Conservation (phyloP, 1,140 invertebrate genomes). For the Pseudomyrmex pallidus region DNA sequence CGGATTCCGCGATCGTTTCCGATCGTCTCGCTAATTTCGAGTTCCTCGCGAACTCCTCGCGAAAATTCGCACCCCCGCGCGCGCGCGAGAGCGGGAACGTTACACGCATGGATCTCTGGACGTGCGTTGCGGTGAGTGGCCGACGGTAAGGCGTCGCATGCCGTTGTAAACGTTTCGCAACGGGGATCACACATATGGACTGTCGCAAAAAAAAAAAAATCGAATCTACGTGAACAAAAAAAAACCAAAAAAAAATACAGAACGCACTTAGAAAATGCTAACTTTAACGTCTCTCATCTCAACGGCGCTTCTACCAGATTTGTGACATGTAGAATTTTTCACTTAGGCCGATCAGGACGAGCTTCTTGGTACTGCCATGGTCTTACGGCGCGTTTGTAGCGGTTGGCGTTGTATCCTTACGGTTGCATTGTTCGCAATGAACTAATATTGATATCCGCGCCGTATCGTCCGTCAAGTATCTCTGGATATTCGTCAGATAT, state of each 20-base stretch:
- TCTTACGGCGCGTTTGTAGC: slow-evolving; percentile 52
- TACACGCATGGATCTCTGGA: slow-evolving; percentile 74
- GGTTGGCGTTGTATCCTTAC: slow-evolving; percentile 66
- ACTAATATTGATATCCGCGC: slow-evolving; percentile 78
- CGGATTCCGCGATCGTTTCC: too few relatives aligned
- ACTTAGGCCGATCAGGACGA: slow-evolving; percentile 71
- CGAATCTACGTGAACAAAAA: slow-evolving; percentile 67
- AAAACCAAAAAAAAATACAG: slow-evolving; percentile 39
- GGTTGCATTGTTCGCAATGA: slow-evolving; percentile 79
- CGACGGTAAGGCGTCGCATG: slow-evolving; percentile 73
- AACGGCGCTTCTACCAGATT: slow-evolving; percentile 52
- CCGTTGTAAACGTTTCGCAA: slow-evolving; percentile 53
- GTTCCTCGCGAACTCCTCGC: background rate
- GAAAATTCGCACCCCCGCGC: slow-evolving; percentile 58
- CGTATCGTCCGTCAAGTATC: slow-evolving; percentile 74
- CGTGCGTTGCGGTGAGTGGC: slow-evolving; percentile 67
- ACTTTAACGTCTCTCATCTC: slow-evolving; percentile 57
- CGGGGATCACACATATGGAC: slow-evolving; percentile 45
- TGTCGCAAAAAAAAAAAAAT: slow-evolving; percentile 29
- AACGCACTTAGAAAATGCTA: slow-evolving; percentile 62
- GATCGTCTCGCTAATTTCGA: too few relatives aligned
- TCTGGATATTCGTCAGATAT: slow-evolving; percentile 50
- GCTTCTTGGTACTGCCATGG: slow-evolving; percentile 63
- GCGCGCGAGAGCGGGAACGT: slow-evolving; percentile 57
- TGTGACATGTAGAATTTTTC: slow-evolving; percentile 72